A percentile compares a stretch with the other conserved stretches of the same genome.
These are phyloP conservation scores for Dendrocincla fuliginosa DNA, from an alignment of 2,797 vertebrate genomes.

Conservation along the genomic window DNA sequence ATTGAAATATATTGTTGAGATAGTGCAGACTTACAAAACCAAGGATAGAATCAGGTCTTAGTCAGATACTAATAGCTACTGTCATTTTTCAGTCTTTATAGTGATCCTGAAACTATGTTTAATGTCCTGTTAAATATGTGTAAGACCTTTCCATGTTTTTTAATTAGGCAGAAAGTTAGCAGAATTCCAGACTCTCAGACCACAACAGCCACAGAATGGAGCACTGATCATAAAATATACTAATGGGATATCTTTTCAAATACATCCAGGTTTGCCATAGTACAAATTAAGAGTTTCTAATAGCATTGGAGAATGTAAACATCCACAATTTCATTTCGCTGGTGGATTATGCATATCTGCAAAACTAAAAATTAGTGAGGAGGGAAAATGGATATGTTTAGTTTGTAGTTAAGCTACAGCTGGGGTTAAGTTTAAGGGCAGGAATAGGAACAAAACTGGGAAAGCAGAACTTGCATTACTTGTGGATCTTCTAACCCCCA, in stretches of 20 bases:
- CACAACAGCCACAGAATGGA: neutral
- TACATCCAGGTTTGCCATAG: neutral
- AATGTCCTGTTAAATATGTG: neutral
- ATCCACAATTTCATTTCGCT: neutral
- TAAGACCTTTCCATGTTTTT: neutral
- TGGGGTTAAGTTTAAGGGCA: neutral
- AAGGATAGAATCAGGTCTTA: neutral
- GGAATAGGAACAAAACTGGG: neutral
- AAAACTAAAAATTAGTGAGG: neutral
- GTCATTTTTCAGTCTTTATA: neutral
- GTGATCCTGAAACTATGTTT: neutral
- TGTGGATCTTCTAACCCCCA: neutral
- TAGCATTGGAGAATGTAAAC: neutral
- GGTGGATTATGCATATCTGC: neutral
- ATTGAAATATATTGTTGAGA: neutral
- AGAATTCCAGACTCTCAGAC: neutral
- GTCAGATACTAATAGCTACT: neutral
- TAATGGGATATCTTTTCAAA: neutral
- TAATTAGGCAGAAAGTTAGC: neutral
- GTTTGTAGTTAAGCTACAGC: neutral
- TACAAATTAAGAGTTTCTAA: neutral
- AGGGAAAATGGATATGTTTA: neutral
- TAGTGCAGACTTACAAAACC: neutral
- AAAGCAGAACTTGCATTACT: neutral
- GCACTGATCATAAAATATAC: neutral